Evolutionary conservation across 2,888 invertebrate species (phyloP).

Genomic region (Tolmerus cingulatus): DNA sequence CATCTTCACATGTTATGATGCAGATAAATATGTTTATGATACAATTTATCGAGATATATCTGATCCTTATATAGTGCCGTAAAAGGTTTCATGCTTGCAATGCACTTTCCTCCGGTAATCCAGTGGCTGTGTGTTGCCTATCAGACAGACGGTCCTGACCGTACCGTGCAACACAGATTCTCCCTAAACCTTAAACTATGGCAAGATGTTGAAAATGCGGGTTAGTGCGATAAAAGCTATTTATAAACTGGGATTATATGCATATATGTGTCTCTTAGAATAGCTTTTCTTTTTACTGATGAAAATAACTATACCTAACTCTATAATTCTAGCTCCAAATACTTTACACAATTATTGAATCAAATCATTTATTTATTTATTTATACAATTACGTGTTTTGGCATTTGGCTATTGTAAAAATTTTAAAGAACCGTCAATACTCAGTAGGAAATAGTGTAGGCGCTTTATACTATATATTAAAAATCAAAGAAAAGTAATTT

Average conservation of each 20-base stretch:
- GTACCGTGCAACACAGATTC: background rate
- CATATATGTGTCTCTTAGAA: background rate
- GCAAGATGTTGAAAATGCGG: slow-evolving; percentile 11
- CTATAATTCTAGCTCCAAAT: too few species aligned
- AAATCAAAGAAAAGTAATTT: too few species aligned
- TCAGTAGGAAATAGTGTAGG: too few species aligned
- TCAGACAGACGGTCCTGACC: background rate
- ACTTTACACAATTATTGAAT: too few species aligned
- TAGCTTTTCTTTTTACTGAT: background rate
- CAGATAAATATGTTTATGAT: slow-evolving; percentile 49
- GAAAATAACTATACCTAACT: background rate
- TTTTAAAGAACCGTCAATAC: too few species aligned
- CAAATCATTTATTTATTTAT: too few species aligned
- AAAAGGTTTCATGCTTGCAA: slow-evolving; percentile 43
- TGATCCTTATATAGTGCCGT: slow-evolving; percentile 12
- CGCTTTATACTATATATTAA: too few species aligned
- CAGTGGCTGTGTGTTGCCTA: background rate
- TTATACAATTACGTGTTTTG: too few species aligned
- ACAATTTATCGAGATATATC: slow-evolving; percentile 47
- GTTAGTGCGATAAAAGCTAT: slow-evolving; percentile 8
- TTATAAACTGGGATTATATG: background rate
- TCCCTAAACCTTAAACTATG: background rate
- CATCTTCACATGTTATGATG: slow-evolving; percentile 46
- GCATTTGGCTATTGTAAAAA: too few species aligned
- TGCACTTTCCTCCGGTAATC: slow-evolving; percentile 23